These are phyloP conservation scores for Ameiurus melas DNA, from an alignment of 2,113 vertebrate genomes.

Conservation along the genomic window DNA sequence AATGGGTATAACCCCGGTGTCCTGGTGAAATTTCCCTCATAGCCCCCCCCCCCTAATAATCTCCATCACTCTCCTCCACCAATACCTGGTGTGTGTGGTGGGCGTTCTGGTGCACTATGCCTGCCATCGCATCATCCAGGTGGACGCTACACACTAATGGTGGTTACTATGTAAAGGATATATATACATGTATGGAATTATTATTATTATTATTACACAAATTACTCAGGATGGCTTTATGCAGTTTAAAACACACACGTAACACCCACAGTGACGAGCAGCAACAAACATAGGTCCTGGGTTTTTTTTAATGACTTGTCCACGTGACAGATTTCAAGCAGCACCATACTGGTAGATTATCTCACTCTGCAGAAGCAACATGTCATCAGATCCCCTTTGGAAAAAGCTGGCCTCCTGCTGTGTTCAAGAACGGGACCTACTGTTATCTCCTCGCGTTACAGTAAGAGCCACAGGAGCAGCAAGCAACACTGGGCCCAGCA, in stretches of 20 bases:
- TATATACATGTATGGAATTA: no score
- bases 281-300: background rate
- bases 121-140: no score
- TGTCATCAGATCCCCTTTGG: slow-evolving; percentile 9
- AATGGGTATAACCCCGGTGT: no score
- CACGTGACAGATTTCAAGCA: background rate
- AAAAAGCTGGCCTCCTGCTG: slow-evolving; percentile 8
- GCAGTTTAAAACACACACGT: background rate
- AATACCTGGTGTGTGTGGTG: no score
- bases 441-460: slow-evolving; percentile 1
- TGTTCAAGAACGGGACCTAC: background rate
- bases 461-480: background rate
- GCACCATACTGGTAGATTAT: background rate
- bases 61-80: no score
- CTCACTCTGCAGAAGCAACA: background rate
- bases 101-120: no score
- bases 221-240: background rate
- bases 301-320: no score
- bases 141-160: no score
- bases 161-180: no score
- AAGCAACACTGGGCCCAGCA: background rate
- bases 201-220: background rate
- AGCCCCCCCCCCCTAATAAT: no score
- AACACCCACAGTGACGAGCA: background rate
- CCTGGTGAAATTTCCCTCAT: no score